A percentile compares a stretch with the other conserved stretches of the same genome.
phyloP scores from a whole-genome alignment of 2,113 vertebrate genomes.

The Varanus salvator region DNA sequence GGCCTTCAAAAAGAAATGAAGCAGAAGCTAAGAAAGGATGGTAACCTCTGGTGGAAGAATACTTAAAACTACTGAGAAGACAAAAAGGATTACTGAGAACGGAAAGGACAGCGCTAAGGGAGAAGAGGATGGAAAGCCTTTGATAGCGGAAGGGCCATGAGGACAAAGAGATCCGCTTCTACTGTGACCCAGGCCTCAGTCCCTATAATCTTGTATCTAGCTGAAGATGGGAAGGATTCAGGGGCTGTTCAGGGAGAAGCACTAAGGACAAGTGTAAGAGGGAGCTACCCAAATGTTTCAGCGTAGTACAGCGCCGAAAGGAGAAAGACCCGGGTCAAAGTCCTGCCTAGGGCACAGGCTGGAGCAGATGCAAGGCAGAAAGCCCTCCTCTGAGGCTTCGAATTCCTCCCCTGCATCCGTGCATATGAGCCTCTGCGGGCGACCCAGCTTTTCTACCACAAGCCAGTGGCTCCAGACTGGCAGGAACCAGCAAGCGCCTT shows the following conservation, averaged over 20 bases:
- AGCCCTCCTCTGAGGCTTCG: too few species aligned
- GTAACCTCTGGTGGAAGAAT: background rate
- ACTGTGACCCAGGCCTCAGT: background rate
- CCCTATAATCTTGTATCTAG: background rate
- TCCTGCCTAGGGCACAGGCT: background rate
- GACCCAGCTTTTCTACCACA: too few species aligned
- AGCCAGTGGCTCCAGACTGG: too few species aligned
- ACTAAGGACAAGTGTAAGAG: background rate
- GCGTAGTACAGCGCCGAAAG: background rate
- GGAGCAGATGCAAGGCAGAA: background rate
- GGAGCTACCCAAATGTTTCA: background rate
- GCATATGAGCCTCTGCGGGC: background rate
- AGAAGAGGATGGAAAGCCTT: background rate
- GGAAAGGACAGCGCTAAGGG: background rate
- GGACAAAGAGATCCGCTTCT: background rate
- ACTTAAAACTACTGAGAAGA: slow-evolving; percentile 20
- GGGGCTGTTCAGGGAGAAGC: background rate
- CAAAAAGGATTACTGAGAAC: background rate
- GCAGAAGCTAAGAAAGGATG: background rate
- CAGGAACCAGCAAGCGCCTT: background rate
- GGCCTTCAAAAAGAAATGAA: background rate
- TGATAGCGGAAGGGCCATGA: background rate
- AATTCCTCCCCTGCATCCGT: background rate
- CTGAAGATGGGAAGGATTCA: background rate
- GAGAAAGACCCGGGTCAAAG: background rate